Base-by-base conservation (phyloP, 2,113 vertebrate species). In the Gallinago media region DNA sequence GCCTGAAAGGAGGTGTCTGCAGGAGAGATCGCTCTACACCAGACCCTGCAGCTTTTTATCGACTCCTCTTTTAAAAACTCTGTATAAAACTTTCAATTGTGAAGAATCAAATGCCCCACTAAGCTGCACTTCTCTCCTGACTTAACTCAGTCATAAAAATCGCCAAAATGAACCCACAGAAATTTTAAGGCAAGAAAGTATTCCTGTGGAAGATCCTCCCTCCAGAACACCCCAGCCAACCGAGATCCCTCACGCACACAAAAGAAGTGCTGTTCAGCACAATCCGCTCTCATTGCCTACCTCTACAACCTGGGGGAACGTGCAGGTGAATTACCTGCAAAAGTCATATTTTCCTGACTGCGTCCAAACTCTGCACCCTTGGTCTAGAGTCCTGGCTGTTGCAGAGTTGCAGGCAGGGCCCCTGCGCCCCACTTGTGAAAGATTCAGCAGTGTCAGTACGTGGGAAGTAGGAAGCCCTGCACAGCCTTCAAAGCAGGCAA, bases 401-500 rank as follows among this genome's bases (percentile, higher is more conserved):
- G 3, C 31, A 42, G 0, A 21, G 80, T 22, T 50, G 72, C 76
- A 79, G 54, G 15, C 0, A 16, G 36, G 22, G 55, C 14, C 66
- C 29, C 34, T 32, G 6, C 0, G 4, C 0, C 0, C 58, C 6
- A 16, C 1, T 55, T 77, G 26, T 9, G 22, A 79, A 79, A 83
- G 50, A 22, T 58, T 38, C 0, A 0, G 52, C 36, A 40, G 40
- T 15, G 19, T 25, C 6, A 2, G 27, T 14, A 32, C 0, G 0
- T 23, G 63, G 76, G 42, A 89, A 31, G 49, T 14, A 61, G 76
- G 38, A 89, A 31, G 49, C 12, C 58, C 2, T 49, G 66, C 52
- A 83, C 27, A 93, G 47, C 27, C 6, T 25, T 70, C n/a, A 17
- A 62, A 62, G n/a, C 19, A 65, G 38, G 32, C 47, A 89, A 88